phyloP scores from a whole-genome alignment of 2,797 vertebrate genomes.

The Anolis apletophallus region DNA sequence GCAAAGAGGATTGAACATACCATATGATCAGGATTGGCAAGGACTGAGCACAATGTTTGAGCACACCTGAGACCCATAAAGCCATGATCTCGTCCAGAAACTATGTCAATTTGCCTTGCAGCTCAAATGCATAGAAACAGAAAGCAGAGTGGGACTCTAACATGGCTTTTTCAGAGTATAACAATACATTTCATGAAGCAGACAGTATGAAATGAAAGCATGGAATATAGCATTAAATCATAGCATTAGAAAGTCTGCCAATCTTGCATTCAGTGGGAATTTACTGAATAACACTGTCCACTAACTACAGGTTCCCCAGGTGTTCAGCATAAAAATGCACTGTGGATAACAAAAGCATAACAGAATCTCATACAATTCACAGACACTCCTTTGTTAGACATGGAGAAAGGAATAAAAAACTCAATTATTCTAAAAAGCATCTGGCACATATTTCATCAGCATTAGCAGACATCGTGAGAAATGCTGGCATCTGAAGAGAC shows the following conservation, averaged over 20 bases:
- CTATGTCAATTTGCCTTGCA: neutral
- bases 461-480: constrained; percentile 32
- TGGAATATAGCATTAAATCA: neutral
- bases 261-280: neutral
- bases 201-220: neutral
- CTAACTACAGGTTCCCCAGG: constrained; percentile 9
- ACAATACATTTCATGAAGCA: constrained; percentile 33
- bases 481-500: neutral
- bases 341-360: constrained; percentile 38
- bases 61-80: neutral
- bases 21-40: neutral
- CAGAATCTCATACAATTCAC: constrained; percentile 47
- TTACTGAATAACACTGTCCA: constrained; percentile 23
- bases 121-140: neutral
- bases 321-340: constrained; percentile 31
- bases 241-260: constrained; percentile 16
- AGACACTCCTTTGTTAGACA: constrained; percentile 5
- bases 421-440: neutral
- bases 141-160: neutral
- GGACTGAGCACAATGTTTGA: neutral
- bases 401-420: neutral
- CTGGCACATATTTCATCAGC: constrained; percentile 28
- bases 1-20: neutral
- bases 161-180: neutral
- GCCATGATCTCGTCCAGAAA: neutral